Percentiles rank a stretch among this genome's conserved stretches.
These are phyloP conservation scores for Apamea epomidion DNA, from an alignment of 2,888 invertebrate species.

Conservation along the genomic window DNA sequence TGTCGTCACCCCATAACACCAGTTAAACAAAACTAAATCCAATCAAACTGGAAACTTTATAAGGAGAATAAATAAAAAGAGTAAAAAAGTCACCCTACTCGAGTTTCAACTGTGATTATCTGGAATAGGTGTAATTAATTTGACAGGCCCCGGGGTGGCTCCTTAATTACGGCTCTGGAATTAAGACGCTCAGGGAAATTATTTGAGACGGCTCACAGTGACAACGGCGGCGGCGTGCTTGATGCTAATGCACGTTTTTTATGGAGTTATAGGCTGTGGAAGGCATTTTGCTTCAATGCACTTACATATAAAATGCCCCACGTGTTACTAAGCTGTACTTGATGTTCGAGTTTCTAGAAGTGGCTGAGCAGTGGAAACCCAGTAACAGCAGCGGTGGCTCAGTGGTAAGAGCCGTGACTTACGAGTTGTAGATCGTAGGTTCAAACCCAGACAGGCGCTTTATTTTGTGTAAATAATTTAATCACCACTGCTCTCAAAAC, in stretches of 20 bases:
- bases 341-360: background rate
- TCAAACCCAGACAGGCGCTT: too few species aligned
- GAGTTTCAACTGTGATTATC: constrained; percentile 75
- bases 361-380: background rate
- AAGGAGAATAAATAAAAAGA: constrained; percentile 50
- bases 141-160: constrained; percentile 66
- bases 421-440: too few species aligned
- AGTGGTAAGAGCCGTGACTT: too few species aligned
- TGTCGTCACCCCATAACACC: background rate
- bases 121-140: constrained; percentile 77
- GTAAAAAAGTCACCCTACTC: constrained; percentile 66
- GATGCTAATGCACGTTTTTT: constrained; percentile 40
- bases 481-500: background rate
- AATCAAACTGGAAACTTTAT: constrained; percentile 35
- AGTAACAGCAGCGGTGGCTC: too few species aligned
- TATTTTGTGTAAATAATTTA: too few species aligned
- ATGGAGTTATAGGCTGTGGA: background rate
- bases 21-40: constrained; percentile 26
- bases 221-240: constrained; percentile 31
- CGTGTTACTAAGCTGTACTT: background rate
- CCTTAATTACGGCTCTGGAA: constrained; percentile 75
- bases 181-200: constrained; percentile 64
- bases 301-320: background rate
- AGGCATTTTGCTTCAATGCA: background rate
- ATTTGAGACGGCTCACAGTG: constrained; percentile 54